Conservation (phyloP, 2,797 vertebrate species). For the Danio jaintianensis region DNA sequence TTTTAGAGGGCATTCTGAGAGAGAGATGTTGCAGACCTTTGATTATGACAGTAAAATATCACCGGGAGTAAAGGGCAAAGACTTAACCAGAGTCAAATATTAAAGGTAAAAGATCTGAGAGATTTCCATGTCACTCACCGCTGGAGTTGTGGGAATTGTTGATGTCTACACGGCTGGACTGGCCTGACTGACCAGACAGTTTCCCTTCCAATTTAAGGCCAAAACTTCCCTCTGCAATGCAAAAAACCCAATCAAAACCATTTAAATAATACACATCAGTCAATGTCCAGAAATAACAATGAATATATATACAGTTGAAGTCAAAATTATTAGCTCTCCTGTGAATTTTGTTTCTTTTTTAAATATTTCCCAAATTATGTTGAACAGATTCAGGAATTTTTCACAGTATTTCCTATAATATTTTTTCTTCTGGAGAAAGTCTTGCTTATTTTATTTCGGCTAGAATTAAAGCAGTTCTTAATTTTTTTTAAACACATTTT, state of each 20-base stretch:
- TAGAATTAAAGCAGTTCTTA: too few species aligned
- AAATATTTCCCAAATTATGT: too few species aligned
- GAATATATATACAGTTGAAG: too few species aligned
- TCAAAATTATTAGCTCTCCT: too few species aligned
- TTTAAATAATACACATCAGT: not conserved
- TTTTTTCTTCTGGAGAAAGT: too few species aligned
- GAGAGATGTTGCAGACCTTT: not conserved
- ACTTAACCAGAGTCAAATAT: constrained; percentile 22
- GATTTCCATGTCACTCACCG: constrained; percentile 80
- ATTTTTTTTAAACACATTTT: too few species aligned
- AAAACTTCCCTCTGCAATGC: constrained; percentile 87
- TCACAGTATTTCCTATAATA: too few species aligned
- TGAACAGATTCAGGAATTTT: too few species aligned
- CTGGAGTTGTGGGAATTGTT: constrained; percentile 97
- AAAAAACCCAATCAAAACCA: constrained; percentile 3
- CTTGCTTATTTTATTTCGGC: too few species aligned
- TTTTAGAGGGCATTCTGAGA: not conserved
- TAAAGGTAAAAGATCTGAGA: not conserved
- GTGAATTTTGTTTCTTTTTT: too few species aligned
- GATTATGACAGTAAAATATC: constrained; percentile 7
- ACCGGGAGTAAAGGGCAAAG: not conserved
- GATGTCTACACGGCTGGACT: constrained; percentile 92
- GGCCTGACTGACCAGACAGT: constrained; percentile 63
- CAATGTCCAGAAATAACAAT: not conserved
- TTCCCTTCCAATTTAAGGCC: constrained; percentile 91